phyloP scores from a whole-genome alignment of 2,888 invertebrate species.

The Sialis lutaria region DNA sequence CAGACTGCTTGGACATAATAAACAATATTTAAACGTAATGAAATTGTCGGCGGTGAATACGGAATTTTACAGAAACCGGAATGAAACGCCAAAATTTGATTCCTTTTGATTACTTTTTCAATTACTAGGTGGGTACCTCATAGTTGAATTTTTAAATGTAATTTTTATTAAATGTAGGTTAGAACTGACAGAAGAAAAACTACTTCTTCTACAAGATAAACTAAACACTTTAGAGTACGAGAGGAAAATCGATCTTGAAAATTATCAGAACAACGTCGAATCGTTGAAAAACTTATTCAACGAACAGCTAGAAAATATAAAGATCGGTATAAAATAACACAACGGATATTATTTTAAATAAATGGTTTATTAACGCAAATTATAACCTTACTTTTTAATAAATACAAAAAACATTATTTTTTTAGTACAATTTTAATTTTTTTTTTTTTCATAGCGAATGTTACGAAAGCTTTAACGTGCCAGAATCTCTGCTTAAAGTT shows the following conservation, averaged over 20 bases:
- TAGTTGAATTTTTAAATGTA: too few relatives aligned
- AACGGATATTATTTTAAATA: neutral
- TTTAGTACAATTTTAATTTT: neutral
- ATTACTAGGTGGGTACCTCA: too few relatives aligned
- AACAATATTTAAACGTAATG: too few relatives aligned
- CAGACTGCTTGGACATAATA: too few relatives aligned
- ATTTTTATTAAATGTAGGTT: constrained; percentile 21
- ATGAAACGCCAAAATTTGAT: too few relatives aligned
- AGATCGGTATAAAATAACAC: too few relatives aligned
- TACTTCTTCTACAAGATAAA: constrained; percentile 42
- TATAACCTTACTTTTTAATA: neutral
- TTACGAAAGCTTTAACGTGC: neutral
- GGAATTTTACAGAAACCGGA: too few relatives aligned
- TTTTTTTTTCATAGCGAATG: neutral
- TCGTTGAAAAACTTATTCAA: neutral
- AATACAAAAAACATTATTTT: neutral
- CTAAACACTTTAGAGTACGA: constrained; percentile 44
- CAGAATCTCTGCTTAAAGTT: constrained; percentile 24
- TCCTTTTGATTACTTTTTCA: too few relatives aligned
- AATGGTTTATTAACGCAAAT: neutral
- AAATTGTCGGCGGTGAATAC: too few relatives aligned
- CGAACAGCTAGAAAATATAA: neutral
- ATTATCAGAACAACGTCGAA: constrained; percentile 22
- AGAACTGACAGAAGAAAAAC: constrained; percentile 45
- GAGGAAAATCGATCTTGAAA: constrained; percentile 35